Conservation (phyloP, 2,113 vertebrate species). For the Limnothrissa miodon region DNA sequence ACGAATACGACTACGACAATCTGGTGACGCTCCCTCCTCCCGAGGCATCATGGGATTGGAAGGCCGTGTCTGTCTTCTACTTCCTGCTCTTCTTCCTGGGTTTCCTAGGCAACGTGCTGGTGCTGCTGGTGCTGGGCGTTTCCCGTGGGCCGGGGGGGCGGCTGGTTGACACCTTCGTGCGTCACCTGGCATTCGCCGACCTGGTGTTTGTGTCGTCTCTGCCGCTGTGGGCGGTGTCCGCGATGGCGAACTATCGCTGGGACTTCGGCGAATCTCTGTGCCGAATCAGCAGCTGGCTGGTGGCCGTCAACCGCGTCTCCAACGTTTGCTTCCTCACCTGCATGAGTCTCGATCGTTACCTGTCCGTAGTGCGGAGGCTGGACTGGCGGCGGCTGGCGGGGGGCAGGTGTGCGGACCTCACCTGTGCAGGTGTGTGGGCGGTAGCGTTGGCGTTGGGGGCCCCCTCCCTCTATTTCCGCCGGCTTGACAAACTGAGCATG, state of each 20-base stretch:
- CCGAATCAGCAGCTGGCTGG: slow-evolving; percentile 78
- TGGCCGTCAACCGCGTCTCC: slow-evolving; percentile 81
- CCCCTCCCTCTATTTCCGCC: slow-evolving; percentile 68
- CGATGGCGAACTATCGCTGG: slow-evolving; percentile 65
- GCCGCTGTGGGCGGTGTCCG: slow-evolving; percentile 79
- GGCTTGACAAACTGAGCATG: neutral
- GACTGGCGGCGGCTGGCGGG: slow-evolving; percentile 66
- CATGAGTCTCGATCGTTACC: slow-evolving; percentile 78
- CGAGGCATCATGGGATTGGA: fast-evolving
- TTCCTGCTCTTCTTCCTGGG: slow-evolving; percentile 75
- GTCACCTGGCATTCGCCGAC: slow-evolving; percentile 81
- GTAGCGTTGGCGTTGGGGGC: slow-evolving; percentile 70
- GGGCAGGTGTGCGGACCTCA: slow-evolving; percentile 51
- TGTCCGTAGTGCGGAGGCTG: slow-evolving; percentile 75
- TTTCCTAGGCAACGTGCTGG: slow-evolving; percentile 78
- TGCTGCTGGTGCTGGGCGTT: slow-evolving; percentile 76
- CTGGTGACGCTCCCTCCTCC: no score
- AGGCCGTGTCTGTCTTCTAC: slow-evolving; percentile 73
- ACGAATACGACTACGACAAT: neutral
- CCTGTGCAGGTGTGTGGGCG: slow-evolving; percentile 72
- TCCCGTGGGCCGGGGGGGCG: slow-evolving; percentile 45
- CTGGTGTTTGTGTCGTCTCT: slow-evolving; percentile 78
- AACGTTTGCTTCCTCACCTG: slow-evolving; percentile 83
- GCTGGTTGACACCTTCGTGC: slow-evolving; percentile 81
- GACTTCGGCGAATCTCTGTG: slow-evolving; percentile 74